Percentiles rank a stretch among this genome's conserved stretches.
These are phyloP conservation scores for Microchrysa polita DNA, from an alignment of 2,888 invertebrate genomes.

Conservation along the genomic window DNA sequence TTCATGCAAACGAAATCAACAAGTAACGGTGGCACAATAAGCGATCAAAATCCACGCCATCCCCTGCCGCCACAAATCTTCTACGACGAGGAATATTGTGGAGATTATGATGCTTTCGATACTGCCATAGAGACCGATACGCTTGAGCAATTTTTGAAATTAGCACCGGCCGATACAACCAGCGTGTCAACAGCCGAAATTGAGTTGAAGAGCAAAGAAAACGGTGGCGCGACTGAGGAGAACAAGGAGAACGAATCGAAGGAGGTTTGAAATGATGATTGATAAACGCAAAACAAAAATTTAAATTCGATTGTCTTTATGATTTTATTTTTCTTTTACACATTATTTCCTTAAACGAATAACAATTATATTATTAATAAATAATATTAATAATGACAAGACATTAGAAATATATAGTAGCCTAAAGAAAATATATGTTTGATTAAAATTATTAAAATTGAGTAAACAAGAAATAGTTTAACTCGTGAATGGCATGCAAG, in stretches of 20 bases:
- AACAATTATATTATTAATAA: slow-evolving; percentile 9
- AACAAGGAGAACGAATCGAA: slow-evolving; percentile 57
- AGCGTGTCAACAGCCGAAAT: slow-evolving; percentile 65
- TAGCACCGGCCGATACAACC: slow-evolving; percentile 69
- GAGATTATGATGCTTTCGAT: slow-evolving; percentile 94
- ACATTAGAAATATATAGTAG: slow-evolving; percentile 52
- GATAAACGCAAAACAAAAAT: slow-evolving; percentile 13
- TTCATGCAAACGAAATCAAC: slow-evolving; percentile 91
- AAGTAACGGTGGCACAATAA: slow-evolving; percentile 76
- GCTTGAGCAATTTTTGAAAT: slow-evolving; percentile 86
- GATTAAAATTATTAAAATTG: background rate
- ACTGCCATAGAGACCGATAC: slow-evolving; percentile 90
- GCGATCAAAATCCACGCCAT: slow-evolving; percentile 78
- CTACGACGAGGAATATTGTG: slow-evolving; percentile 85
- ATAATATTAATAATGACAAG: slow-evolving; percentile 14
- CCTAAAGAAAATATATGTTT: background rate
- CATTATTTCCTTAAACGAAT: slow-evolving; percentile 2
- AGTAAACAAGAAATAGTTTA: background rate
- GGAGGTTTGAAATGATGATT: slow-evolving; percentile 54
- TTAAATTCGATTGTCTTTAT: slow-evolving; percentile 7
- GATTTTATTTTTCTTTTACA: slow-evolving; percentile 1
- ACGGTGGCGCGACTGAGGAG: slow-evolving; percentile 53
- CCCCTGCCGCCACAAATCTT: slow-evolving; percentile 95
- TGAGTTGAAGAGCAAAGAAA: slow-evolving; percentile 55
- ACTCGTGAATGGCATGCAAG: slow-evolving; percentile 2